These are phyloP conservation scores for Morpho achilles DNA, from an alignment of 2,888 invertebrate species.

Conservation along the genomic window DNA sequence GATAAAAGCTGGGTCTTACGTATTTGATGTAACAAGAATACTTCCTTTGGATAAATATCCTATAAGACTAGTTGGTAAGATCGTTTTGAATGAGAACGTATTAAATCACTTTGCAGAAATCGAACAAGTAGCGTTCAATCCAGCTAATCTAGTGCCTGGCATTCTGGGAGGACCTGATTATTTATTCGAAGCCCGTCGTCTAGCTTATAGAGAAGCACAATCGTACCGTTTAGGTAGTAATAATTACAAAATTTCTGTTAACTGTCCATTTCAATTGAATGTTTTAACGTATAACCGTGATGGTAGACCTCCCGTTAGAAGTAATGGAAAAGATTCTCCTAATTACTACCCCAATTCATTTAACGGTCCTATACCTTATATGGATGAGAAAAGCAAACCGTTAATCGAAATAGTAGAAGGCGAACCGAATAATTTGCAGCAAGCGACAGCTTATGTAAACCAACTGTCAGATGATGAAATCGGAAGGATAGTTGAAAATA, in stretches of 20 bases:
- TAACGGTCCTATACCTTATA: conserved; percentile 94
- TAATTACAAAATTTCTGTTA: conserved; percentile 94
- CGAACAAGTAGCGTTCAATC: conserved; percentile 94
- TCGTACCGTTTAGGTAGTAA: conserved; percentile 92
- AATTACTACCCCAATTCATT: conserved; percentile 99
- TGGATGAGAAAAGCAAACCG: conserved; percentile 92
- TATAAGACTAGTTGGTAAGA: conserved; percentile 90
- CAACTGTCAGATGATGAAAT: background rate
- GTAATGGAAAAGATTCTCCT: conserved; percentile 92
- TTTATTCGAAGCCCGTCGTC: conserved; percentile 92
- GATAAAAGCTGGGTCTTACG: conserved; percentile 88
- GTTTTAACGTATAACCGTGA: conserved; percentile 92
- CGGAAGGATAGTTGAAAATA: background rate
- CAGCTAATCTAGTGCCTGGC: conserved; percentile 93
- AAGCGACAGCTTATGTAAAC: conserved; percentile 84
- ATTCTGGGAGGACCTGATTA: conserved; percentile 96
- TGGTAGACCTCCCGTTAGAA: conserved; percentile 84
- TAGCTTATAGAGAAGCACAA: conserved; percentile 95
- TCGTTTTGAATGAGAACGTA: conserved; percentile 92
- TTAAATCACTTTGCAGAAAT: conserved; percentile 96
- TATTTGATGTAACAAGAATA: conserved; percentile 95
- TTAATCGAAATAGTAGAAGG: conserved; percentile 78
- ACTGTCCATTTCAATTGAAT: conserved; percentile 90
- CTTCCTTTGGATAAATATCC: conserved; percentile 95
- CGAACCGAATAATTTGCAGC: conserved; percentile 33